Evolutionary conservation across 2,797 vertebrate species (phyloP).

Genomic region (Coccyzus lansbergi): DNA sequence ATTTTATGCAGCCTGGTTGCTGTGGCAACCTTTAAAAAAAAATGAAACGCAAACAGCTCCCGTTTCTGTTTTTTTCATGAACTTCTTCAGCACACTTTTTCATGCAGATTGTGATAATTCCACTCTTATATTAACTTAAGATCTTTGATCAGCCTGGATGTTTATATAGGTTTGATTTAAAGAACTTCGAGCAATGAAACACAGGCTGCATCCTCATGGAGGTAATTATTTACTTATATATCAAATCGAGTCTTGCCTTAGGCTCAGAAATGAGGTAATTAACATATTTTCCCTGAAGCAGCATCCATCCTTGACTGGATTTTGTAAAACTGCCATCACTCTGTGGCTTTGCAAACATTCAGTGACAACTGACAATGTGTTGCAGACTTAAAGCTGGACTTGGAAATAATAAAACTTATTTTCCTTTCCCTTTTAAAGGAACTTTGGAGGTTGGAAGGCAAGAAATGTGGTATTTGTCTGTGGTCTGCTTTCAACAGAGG

Average conservation of each 20-base stretch:
- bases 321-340: background rate
- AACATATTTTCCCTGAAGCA: background rate
- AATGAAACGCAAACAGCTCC: background rate
- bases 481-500: background rate
- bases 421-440: background rate
- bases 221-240: background rate
- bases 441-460: background rate
- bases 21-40: background rate
- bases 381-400: background rate
- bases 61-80: background rate
- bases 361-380: background rate
- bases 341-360: background rate
- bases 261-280: background rate
- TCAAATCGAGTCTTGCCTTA: background rate
- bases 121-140: background rate
- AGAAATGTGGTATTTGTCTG: background rate
- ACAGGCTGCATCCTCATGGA: background rate
- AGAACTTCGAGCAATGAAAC: background rate
- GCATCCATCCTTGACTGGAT: background rate
- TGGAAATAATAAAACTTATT: background rate
- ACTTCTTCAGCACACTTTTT: constrained; percentile 2
- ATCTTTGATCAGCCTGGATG: background rate
- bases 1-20: background rate
- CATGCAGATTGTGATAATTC: background rate
- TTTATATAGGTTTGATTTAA: background rate